Percentiles rank a stretch among this genome's conserved stretches.
Conservation (phyloP, 2,113 vertebrate genomes). For the Coptodon rendalli region DNA sequence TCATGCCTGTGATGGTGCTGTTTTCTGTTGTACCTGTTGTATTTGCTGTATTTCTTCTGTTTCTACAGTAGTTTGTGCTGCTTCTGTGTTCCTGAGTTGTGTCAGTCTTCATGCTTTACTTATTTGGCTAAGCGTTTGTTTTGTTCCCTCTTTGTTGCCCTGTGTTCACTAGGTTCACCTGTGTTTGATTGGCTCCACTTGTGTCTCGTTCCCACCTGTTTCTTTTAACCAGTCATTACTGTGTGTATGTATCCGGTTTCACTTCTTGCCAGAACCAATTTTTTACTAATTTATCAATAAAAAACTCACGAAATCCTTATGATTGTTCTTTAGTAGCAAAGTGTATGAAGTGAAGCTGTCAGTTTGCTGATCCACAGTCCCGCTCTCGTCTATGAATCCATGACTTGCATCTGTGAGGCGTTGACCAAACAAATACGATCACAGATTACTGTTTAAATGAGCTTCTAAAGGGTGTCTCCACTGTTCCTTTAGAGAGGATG, state of each 20-base stretch:
- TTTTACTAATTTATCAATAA: neutral
- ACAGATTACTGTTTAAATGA: neutral
- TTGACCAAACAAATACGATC: neutral
- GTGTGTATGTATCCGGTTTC: neutral
- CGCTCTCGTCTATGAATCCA: neutral
- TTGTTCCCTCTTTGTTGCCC: neutral
- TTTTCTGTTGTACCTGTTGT: neutral
- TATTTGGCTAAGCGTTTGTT: neutral
- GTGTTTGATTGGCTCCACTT: neutral
- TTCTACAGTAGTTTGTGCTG: accelerated
- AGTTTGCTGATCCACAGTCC: neutral
- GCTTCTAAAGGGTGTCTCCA: neutral
- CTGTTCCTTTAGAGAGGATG: neutral
- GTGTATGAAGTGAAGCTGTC: neutral
- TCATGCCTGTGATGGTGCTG: neutral
- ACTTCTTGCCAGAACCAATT: neutral
- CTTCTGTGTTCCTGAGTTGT: neutral
- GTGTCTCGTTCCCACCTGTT: neutral
- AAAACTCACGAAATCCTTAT: neutral
- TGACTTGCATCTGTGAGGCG: accelerated
- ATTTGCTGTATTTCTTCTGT: neutral
- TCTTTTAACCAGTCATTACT: neutral
- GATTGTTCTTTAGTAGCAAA: neutral
- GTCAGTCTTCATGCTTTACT: neutral
- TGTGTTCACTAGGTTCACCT: neutral